Evolutionary conservation across 2,888 invertebrate species (phyloP).

Genomic region (Pollenia griseotomentosa): DNA sequence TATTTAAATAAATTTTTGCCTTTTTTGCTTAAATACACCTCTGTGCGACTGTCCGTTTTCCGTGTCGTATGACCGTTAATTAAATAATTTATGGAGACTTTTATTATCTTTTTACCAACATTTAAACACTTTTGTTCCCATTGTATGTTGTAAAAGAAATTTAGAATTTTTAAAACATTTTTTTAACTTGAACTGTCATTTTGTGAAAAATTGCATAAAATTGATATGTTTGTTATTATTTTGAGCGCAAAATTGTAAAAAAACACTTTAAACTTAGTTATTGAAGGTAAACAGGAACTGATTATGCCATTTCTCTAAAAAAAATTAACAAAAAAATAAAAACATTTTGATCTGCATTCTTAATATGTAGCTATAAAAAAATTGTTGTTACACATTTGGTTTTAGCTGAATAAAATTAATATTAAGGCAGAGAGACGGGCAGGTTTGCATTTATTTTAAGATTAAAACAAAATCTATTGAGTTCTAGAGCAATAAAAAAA

Average conservation of each 20-base stretch:
- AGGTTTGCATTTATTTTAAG: background rate
- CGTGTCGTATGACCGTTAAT: too few species aligned
- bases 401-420: too few species aligned
- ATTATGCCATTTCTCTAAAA: constrained; percentile 21
- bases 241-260: background rate
- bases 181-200: constrained; percentile 25
- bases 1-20: too few species aligned
- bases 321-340: background rate
- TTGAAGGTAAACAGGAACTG: constrained; percentile 66
- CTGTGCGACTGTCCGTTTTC: too few species aligned
- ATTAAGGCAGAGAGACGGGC: background rate
- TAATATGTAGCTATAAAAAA: background rate
- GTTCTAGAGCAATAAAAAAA: too few species aligned
- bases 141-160: background rate
- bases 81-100: too few species aligned
- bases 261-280: background rate
- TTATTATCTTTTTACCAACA: too few species aligned
- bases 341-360: background rate
- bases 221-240: background rate
- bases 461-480: too few species aligned
- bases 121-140: too few species aligned
- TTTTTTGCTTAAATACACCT: too few species aligned
- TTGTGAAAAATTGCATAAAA: constrained; percentile 1
- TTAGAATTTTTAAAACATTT: background rate
- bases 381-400: too few species aligned